Base-by-base conservation (phyloP, 2,888 invertebrate species). In the Biston betularia region DNA sequence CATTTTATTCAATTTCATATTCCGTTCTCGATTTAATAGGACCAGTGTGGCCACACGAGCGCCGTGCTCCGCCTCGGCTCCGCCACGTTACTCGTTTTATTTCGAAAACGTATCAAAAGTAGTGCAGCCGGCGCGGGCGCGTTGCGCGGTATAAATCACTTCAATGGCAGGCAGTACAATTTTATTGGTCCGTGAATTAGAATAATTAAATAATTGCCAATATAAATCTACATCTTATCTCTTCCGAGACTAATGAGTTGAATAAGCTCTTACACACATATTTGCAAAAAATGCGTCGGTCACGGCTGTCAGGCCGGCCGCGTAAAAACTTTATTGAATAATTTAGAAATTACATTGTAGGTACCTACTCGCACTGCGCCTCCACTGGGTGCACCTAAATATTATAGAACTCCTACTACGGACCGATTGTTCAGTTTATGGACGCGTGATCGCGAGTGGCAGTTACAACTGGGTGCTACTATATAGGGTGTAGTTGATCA, bases 251-350 rank as follows among this genome's bases (percentile, higher is more conserved):
- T 38, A 38, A 38, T 38, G 9, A 38, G 6, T 9, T 38, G 38
- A 6, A 9, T 38, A 38, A 38, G 38, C 6, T 38, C 38, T 38
- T 0, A 38, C 38, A 9, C 1, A 38, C 6, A 38, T 38, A 9
- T 8, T 38, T 6, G 8, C 6, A 38, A 38, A 38, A 38, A 38
- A 38, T 38, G 9, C 38, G 9, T 9, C 38, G 38, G 38, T 38
- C 38, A 38, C 9, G 46, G 15, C 11, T 11, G 48, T 11, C 33
- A 2, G 24, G 48, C 24, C 24, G 0, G 10, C 24, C 8, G 45
- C 42, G n/a, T n/a, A 59, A 44, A 59, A 44, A 34, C 34, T 44
- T 59, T 52, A 59, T 59, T 59, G 15, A 59, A 59, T 59, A 44
- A 44, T 52, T 33, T 59, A 6, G 6, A 34, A 44, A 50, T 50